Conservation (phyloP, 2,888 invertebrate species). For the Leucozona laternaria region DNA sequence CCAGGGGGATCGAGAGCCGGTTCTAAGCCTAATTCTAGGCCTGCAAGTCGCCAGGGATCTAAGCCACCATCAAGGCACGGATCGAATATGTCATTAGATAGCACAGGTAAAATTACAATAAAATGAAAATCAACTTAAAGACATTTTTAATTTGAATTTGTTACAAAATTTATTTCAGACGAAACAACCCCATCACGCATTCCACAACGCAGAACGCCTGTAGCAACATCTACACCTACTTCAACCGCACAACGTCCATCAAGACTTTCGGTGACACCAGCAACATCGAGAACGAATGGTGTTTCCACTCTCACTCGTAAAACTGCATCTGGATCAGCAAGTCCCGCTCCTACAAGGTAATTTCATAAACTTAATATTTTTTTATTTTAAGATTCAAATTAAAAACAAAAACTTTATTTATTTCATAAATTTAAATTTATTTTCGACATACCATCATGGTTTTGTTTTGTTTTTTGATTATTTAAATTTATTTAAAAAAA, state of each 20-base stretch:
- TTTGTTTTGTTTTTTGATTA: not conserved
- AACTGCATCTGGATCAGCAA: conserved; percentile 91
- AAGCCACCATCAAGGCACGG: conserved; percentile 97
- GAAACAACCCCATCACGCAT: conserved; percentile 90
- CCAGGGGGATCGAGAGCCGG: conserved; percentile 90
- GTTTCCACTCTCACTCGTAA: conserved; percentile 87
- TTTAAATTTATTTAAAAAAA: conserved; percentile 2
- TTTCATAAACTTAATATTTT: not conserved
- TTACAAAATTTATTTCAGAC: conserved; percentile 78
- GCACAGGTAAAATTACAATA: conserved; percentile 88
- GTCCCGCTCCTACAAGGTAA: conserved; percentile 91
- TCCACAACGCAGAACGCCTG: conserved; percentile 88
- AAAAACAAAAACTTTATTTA: not conserved
- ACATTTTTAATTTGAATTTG: not conserved
- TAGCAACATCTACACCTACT: conserved; percentile 86
- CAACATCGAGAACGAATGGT: conserved; percentile 86
- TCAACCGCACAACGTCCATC: conserved; percentile 85
- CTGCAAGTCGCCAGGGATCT: conserved; percentile 93
- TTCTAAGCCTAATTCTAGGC: conserved; percentile 92
- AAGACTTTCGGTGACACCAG: conserved; percentile 85
- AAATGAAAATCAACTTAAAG: not conserved
- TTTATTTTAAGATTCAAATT: not conserved
- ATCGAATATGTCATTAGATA: conserved; percentile 95
- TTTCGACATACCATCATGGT: conserved; percentile 24
- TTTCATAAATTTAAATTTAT: conserved; percentile 35